Base-by-base conservation (phyloP, 2,888 invertebrate genomes). In the Brachynemurus nebulosus region DNA sequence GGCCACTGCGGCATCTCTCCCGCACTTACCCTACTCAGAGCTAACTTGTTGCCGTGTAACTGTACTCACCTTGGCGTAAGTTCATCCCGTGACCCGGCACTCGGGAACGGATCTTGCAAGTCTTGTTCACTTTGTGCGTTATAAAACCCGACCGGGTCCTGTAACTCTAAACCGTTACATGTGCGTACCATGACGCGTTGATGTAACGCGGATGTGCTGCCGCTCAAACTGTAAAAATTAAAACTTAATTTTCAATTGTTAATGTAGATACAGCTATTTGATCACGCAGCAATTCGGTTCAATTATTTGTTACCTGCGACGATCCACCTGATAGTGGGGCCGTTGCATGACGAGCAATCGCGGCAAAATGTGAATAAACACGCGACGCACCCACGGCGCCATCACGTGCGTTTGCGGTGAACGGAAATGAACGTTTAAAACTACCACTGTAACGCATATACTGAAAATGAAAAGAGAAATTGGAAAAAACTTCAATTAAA, bases 381-480 rank as follows among this genome's bases (percentile, higher is more conserved):
- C 85, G 53, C 88, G 78, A 53, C 89, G 82, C 58, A 96, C 90
- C 95, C 95, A 95, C 44, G 86, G 89, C 51, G 93, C 86, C 95
- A 97, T 96, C 54, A 86, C 85, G 72, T 95, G 95, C 51, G 96
- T 97, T 67, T 93, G 90, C 52, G 96, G 93, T 53, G 92, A 93
- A 47, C 97, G 86, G 73, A 95, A 96, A 74, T 96, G 95, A 57
- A 95, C 90, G 71, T 96, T 96, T 59, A 96, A 74, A 57, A 95
- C 93, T 61, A 95, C 85, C 59, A 97, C 95, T 50, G 92, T 91
- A 61, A 90, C 84, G 70, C 90, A 88, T 68, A 92, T 91, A 68
- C 86, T 86, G 73, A 45, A 62, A 63, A 57, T 4, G 5, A 30
- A 5, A 30, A 30, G 14, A 11, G 3, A 30, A 5, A n/a, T n/a